Conservation (phyloP, 1,140 invertebrate species). For the Berghia stephanieae region DNA sequence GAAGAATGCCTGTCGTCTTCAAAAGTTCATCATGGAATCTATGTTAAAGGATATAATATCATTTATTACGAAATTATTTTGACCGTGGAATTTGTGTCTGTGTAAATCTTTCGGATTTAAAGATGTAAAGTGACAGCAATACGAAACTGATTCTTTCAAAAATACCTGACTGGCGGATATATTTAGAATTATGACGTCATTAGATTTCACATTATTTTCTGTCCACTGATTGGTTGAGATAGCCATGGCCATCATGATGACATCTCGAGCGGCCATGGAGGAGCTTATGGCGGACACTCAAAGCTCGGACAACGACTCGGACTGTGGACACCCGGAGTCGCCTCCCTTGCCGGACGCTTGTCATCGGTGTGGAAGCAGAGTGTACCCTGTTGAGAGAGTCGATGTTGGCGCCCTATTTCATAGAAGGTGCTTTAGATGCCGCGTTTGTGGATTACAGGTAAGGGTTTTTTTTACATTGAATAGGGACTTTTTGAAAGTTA, state of each 20-base stretch:
- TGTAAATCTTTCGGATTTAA: neutral
- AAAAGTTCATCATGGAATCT: too few relatives aligned
- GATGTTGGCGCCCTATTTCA: constrained; percentile 63
- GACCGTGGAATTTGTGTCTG: neutral
- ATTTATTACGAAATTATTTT: too few relatives aligned
- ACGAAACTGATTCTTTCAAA: neutral
- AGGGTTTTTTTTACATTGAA: too few relatives aligned
- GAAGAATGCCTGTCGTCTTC: too few relatives aligned
- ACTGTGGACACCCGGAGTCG: constrained; percentile 39
- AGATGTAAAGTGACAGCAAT: neutral
- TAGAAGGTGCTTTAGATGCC: constrained; percentile 60
- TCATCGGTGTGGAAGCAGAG: constrained; percentile 58
- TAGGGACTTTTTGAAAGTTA: too few relatives aligned
- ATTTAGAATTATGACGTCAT: neutral
- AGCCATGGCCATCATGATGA: constrained; percentile 9
- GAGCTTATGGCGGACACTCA: constrained; percentile 43
- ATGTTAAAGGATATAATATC: too few relatives aligned
- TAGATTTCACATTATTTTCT: too few relatives aligned
- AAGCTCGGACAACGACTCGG: constrained; percentile 52
- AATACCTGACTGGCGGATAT: neutral
- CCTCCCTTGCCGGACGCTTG: constrained; percentile 49
- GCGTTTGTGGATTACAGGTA: constrained; percentile 48
- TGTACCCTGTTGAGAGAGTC: constrained; percentile 63
- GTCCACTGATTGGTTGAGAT: too few relatives aligned
- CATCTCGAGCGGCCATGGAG: constrained; percentile 21